These are phyloP conservation scores for Cordilura impudica DNA, from an alignment of 2,888 invertebrate species.

Conservation along the genomic window DNA sequence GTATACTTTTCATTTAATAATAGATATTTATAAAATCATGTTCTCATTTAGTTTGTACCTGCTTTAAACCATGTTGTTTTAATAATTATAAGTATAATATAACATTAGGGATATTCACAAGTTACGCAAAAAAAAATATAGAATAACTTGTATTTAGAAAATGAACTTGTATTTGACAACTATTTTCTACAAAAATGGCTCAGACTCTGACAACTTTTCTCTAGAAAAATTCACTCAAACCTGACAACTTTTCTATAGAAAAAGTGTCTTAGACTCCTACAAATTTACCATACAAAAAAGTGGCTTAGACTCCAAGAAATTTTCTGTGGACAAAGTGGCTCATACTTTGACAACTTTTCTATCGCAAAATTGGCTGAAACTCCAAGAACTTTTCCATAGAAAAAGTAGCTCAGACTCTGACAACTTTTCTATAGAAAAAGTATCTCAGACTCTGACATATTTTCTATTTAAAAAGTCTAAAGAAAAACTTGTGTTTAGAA, in stretches of 20 bases:
- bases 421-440: background rate
- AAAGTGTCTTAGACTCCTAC: too few species aligned
- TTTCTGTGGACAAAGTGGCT: too few species aligned
- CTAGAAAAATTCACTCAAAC: background rate
- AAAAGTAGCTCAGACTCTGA: background rate
- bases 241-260: background rate
- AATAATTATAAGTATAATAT: background rate
- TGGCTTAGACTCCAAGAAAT: too few species aligned
- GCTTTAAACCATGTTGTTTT: background rate
- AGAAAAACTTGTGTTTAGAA: background rate
- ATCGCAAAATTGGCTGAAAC: too few species aligned
- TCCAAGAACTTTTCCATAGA: background rate
- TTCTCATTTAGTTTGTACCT: background rate
- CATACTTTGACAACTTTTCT: too few species aligned
- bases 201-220: background rate
- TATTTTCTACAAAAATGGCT: background rate
- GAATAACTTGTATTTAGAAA: background rate
- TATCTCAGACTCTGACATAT: background rate
- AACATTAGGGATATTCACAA: background rate
- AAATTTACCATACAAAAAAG: too few species aligned
- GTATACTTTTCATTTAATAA: background rate
- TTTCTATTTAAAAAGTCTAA: too few species aligned
- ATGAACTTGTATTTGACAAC: background rate
- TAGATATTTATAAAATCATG: background rate
- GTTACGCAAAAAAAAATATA: background rate